Evolutionary conservation across 2,888 invertebrate species (phyloP).

Genomic region (Andrena camellia): DNA sequence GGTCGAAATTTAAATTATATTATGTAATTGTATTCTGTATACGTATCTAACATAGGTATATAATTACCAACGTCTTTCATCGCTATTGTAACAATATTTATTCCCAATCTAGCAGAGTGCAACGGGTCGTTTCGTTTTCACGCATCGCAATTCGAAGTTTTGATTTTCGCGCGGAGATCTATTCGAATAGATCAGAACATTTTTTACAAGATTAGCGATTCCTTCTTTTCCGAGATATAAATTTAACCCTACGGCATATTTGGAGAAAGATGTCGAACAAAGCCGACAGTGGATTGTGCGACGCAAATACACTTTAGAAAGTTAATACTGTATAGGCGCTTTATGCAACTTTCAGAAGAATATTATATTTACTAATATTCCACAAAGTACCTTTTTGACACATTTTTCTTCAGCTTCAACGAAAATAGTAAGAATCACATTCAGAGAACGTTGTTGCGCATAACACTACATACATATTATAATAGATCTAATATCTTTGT

Average conservation of each 20-base stretch:
- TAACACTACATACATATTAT: too few relatives aligned
- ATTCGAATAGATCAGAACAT: slow-evolving; percentile 6
- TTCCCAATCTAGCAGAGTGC: slow-evolving; percentile 15
- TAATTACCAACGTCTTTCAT: slow-evolving; percentile 11
- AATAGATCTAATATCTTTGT: too few relatives aligned
- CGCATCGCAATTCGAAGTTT: slow-evolving; percentile 7
- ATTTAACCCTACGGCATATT: slow-evolving; percentile 38
- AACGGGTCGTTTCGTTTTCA: slow-evolving; percentile 22
- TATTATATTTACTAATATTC: not conserved
- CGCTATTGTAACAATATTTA: slow-evolving; percentile 19
- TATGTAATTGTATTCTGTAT: slow-evolving; percentile 20
- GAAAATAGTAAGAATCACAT: not conserved
- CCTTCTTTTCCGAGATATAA: slow-evolving; percentile 12
- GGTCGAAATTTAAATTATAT: too few relatives aligned
- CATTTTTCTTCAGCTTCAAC: not conserved
- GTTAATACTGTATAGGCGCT: slow-evolving; percentile 23
- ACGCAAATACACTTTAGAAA: slow-evolving; percentile 67
- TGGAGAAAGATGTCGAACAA: slow-evolving; percentile 35
- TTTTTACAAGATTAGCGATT: slow-evolving; percentile 6
- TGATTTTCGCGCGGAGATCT: slow-evolving; percentile 7
- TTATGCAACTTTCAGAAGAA: slow-evolving; percentile 1
- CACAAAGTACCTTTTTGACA: not conserved
- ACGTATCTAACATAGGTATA: not conserved
- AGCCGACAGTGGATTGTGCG: slow-evolving; percentile 65
- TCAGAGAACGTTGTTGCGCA: not conserved